Conservation (phyloP, 2,888 invertebrate genomes). For the Cybosia mesomella region DNA sequence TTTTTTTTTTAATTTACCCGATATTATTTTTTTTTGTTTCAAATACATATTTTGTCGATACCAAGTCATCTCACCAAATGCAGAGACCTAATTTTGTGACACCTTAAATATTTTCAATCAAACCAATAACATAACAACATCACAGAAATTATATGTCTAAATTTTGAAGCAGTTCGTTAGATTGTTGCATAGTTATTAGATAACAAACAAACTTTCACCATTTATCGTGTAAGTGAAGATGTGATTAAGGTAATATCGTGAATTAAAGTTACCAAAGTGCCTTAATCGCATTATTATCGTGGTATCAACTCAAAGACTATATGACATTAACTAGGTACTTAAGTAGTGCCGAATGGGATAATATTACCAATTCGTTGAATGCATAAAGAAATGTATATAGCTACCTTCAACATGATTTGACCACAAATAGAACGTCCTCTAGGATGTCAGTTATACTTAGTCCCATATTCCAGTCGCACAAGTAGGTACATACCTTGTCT, state of each 20-base stretch:
- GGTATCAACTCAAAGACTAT: background rate
- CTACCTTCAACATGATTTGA: constrained; percentile 27
- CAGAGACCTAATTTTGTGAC: no score
- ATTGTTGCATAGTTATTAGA: constrained; percentile 13
- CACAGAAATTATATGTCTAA: background rate
- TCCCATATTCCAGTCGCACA: background rate
- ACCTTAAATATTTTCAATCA: background rate
- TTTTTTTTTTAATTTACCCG: no score
- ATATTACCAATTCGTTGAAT: constrained; percentile 3
- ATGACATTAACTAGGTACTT: no score
- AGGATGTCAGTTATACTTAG: constrained; percentile 23
- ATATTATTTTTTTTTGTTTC: no score
- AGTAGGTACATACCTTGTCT: background rate
- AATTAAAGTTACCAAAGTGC: constrained; percentile 11
- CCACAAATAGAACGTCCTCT: constrained; percentile 47
- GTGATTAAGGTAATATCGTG: background rate
- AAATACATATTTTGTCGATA: no score
- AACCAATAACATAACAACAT: background rate
- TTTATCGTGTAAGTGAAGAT: constrained; percentile 22
- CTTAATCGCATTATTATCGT: background rate
- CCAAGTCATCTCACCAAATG: no score
- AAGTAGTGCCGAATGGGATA: background rate
- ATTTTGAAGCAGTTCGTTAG: constrained; percentile 16
- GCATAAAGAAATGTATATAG: background rate
- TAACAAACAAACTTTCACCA: constrained; percentile 25